phyloP scores from a whole-genome alignment of 1,140 invertebrate species.

The Hycleus phaleratus region DNA sequence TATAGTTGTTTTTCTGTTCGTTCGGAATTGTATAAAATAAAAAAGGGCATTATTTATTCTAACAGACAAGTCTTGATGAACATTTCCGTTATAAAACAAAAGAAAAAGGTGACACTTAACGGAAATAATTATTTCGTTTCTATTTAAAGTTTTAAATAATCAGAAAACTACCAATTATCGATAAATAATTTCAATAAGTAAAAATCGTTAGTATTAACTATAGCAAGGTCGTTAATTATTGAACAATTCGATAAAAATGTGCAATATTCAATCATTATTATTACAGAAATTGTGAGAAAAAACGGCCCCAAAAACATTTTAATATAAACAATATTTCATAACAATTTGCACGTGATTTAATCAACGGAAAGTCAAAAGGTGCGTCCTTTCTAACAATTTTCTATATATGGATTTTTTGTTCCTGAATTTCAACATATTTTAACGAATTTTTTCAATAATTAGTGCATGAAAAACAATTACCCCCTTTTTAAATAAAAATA shows the following conservation, averaged over 20 bases:
- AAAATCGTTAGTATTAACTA: not conserved
- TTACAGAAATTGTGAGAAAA: not conserved
- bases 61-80: no score
- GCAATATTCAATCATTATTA: not conserved
- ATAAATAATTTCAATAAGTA: no score
- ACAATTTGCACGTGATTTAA: conserved; percentile 10
- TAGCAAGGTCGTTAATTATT: conserved; percentile 7
- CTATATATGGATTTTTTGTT: no score
- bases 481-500: no score
- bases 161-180: no score
- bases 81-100: no score
- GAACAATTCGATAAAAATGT: not conserved
- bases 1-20: not conserved
- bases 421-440: not conserved
- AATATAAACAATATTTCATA: not conserved
- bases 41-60: not conserved
- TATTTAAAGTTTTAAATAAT: no score
- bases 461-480: conserved; percentile 4
- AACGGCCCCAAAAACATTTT: not conserved
- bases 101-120: no score
- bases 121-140: no score
- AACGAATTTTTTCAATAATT: conserved; percentile 3
- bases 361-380: not conserved
- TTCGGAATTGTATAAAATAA: not conserved
- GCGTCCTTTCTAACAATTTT: conserved; percentile 1